phyloP scores from a whole-genome alignment of 2,797 vertebrate species.

The Babyrousa celebensis region DNA sequence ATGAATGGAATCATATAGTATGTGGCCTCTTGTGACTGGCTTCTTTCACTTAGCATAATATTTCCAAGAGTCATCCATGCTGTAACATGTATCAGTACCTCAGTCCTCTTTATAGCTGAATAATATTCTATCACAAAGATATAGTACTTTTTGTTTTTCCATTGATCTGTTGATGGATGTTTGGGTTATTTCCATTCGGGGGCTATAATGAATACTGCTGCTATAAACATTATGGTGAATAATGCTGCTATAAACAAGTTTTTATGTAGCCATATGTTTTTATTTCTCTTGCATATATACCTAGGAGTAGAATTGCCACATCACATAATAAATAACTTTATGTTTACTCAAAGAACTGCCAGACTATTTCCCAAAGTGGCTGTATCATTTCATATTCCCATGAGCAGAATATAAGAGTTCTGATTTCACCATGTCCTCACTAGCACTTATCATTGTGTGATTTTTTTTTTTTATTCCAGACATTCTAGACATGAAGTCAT shows the following conservation, averaged over 20 bases:
- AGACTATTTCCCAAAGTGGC: neutral
- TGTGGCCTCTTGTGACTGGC: neutral
- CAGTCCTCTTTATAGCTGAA: neutral
- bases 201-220: neutral
- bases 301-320: neutral
- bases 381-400: neutral
- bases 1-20: neutral
- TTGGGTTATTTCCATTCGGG: neutral
- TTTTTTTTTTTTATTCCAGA: neutral
- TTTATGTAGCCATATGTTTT: neutral
- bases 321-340: neutral
- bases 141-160: neutral
- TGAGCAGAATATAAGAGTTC: neutral
- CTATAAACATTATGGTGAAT: neutral
- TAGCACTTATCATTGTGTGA: neutral
- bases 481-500: neutral
- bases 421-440: neutral
- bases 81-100: neutral
- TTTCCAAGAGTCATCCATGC: neutral
- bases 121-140: neutral
- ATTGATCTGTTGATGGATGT: neutral
- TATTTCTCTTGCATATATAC: neutral
- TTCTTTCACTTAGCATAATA: constrained; percentile 4
- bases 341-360: neutral
- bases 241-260: neutral